Evolutionary conservation across 2,888 invertebrate genomes (phyloP).

Genomic region (Erebia palarica): DNA sequence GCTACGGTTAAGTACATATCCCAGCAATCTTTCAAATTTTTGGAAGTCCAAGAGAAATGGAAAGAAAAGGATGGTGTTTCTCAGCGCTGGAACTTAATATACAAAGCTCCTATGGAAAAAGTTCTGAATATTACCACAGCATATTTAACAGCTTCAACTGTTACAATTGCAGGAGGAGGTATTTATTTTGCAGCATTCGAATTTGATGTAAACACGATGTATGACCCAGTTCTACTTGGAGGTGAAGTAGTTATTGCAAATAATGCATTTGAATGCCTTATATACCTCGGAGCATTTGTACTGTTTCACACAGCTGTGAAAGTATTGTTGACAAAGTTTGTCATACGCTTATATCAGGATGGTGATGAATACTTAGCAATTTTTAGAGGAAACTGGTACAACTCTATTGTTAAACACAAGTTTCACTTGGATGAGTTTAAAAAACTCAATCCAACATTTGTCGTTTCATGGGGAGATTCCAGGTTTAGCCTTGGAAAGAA

Average conservation of each 20-base stretch:
- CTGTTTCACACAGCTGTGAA: constrained; percentile 63
- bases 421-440: constrained; percentile 67
- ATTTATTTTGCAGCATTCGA: constrained; percentile 62
- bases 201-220: constrained; percentile 55
- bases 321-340: constrained; percentile 67
- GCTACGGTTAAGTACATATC: constrained; percentile 50
- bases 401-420: constrained; percentile 60
- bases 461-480: constrained; percentile 70
- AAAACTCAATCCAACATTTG: constrained; percentile 59
- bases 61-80: constrained; percentile 62
- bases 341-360: constrained; percentile 67
- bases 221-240: constrained; percentile 62
- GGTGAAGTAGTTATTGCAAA: constrained; percentile 67
- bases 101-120: constrained; percentile 72
- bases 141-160: constrained; percentile 63
- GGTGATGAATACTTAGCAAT: constrained; percentile 72
- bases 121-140: constrained; percentile 57
- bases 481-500: constrained; percentile 66
- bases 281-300: constrained; percentile 65
- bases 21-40: constrained; percentile 62
- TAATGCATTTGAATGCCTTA: constrained; percentile 60
- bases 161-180: constrained; percentile 48
- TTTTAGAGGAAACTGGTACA: constrained; percentile 63
- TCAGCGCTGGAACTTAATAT: constrained; percentile 66
- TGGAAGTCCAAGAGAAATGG: constrained; percentile 65